Percentiles rank a stretch among this genome's conserved stretches.
These are phyloP conservation scores for Cerastis leucographa DNA, from an alignment of 2,888 invertebrate genomes.

Conservation along the genomic window DNA sequence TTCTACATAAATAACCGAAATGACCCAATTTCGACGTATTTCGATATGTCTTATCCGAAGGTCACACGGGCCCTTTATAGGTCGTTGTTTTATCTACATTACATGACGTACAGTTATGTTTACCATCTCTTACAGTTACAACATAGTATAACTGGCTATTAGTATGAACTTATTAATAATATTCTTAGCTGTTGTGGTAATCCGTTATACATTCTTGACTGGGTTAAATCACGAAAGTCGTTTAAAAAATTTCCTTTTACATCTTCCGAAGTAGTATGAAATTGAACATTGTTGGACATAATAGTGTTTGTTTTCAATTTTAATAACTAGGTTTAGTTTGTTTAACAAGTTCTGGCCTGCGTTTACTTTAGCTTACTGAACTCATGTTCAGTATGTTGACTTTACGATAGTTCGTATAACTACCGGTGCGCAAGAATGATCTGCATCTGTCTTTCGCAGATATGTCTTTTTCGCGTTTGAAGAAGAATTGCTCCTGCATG, in stretches of 20 bases:
- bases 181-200: slow-evolving; percentile 1
- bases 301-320: slow-evolving; percentile 7
- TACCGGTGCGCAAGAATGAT: too few relatives aligned
- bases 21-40: slow-evolving; percentile 22
- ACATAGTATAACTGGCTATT: slow-evolving; percentile 11
- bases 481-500: too few relatives aligned
- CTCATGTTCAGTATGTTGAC: background rate
- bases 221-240: background rate
- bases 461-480: too few relatives aligned
- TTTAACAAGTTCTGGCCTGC: background rate
- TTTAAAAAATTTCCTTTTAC: background rate
- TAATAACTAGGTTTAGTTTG: background rate
- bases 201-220: background rate
- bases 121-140: slow-evolving; percentile 7
- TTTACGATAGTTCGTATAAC: background rate
- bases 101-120: slow-evolving; percentile 15
- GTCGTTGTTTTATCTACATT: slow-evolving; percentile 27
- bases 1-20: background rate
- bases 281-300: slow-evolving; percentile 1
- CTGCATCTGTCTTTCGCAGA: too few relatives aligned
- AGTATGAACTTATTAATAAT: slow-evolving; percentile 16
- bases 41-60: slow-evolving; percentile 46
- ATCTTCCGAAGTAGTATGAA: background rate
- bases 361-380: slow-evolving; percentile 15
- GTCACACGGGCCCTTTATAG: slow-evolving; percentile 32